phyloP scores from a whole-genome alignment of 1,140 invertebrate genomes.

The Hypsibius dujardini region DNA sequence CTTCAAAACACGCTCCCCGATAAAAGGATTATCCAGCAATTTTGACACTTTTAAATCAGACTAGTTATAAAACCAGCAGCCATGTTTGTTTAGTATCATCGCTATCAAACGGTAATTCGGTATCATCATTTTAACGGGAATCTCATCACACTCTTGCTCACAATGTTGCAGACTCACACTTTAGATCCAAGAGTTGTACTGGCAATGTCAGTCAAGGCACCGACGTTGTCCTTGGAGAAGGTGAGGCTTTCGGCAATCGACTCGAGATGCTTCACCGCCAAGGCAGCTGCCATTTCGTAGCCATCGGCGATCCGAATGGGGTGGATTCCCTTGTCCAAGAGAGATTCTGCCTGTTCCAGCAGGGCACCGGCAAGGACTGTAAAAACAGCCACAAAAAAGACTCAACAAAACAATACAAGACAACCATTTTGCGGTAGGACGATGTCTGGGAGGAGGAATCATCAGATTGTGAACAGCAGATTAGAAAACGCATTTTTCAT shows the following conservation, averaged over 20 bases:
- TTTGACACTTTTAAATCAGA: conserved; percentile 25
- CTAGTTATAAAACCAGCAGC: conserved; percentile 14
- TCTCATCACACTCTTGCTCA: conserved; percentile 16
- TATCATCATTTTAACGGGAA: conserved; percentile 16
- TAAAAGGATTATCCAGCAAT: neutral
- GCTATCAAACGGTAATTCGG: conserved; percentile 11
- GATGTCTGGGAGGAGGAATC: too few relatives aligned
- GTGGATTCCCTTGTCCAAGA: conserved; percentile 92
- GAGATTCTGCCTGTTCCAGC: conserved; percentile 75
- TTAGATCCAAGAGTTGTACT: conserved; percentile 99
- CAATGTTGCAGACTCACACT: conserved; percentile 46
- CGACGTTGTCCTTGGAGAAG: conserved; percentile 57
- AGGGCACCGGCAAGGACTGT: conserved; percentile 67
- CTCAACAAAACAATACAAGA: neutral
- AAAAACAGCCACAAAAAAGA: conserved; percentile 22
- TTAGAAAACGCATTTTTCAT: neutral
- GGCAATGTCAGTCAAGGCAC: conserved; percentile 78
- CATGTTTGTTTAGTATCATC: neutral
- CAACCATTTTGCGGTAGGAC: neutral
- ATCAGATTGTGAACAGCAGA: too few relatives aligned
- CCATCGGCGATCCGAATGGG: conserved; percentile 97
- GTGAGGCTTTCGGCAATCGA: conserved; percentile 73
- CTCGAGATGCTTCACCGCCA: conserved; percentile 68
- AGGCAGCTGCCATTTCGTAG: conserved; percentile 85
- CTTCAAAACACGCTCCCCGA: conserved; percentile 33